phyloP scores from a whole-genome alignment of 2,797 vertebrate species.

The Mycteria americana region DNA sequence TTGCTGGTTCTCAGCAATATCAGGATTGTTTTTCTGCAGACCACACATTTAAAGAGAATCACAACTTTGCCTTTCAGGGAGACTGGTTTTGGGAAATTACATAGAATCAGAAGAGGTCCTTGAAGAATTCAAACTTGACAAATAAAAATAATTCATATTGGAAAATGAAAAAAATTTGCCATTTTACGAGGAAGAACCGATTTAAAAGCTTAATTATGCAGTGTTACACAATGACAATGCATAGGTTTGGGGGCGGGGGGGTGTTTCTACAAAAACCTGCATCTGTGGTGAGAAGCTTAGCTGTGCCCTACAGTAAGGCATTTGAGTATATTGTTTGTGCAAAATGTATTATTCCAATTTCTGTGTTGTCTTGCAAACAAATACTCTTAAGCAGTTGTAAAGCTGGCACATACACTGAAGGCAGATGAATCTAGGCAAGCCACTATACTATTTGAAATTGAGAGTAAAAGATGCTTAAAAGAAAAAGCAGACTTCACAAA shows the following conservation, averaged over 20 bases:
- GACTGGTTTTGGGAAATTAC: constrained; percentile 21
- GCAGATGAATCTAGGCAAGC: neutral
- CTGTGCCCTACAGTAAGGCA: neutral
- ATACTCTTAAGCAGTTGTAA: neutral
- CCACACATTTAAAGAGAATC: neutral
- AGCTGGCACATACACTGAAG: neutral
- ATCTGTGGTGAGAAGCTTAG: neutral
- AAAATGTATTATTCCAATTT: neutral
- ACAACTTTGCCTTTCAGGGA: constrained; percentile 48
- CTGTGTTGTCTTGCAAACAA: neutral
- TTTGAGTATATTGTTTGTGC: neutral
- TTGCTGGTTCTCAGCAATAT: neutral
- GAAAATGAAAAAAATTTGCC: neutral
- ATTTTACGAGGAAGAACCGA: neutral
- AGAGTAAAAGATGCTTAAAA: neutral
- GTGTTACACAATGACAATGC: neutral
- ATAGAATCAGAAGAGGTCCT: constrained; percentile 42
- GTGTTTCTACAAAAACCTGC: neutral
- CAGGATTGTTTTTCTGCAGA: neutral
- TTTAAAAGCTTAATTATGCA: neutral
- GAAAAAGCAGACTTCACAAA: neutral
- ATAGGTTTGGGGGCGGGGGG: rapidly evolving
- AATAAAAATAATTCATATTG: neutral
- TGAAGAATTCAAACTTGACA: constrained; percentile 52
- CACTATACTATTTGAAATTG: neutral